A percentile compares a stretch with the other conserved stretches of the same genome.
Conservation (phyloP, 2,888 invertebrate genomes). For the Stratiomys singularior region DNA sequence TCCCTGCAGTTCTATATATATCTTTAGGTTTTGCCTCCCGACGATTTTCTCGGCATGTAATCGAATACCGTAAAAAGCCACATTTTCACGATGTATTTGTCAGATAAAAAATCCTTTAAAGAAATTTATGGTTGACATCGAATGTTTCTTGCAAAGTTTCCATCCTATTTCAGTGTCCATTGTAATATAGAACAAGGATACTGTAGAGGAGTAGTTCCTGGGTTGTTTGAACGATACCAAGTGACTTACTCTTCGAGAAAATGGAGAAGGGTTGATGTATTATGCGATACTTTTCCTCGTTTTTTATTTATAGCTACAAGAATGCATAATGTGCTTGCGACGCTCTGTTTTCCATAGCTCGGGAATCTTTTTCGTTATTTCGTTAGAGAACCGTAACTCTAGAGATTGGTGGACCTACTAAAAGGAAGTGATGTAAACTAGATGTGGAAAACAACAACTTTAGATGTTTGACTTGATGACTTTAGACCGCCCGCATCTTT, state of each 20-base stretch:
- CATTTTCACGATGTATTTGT: constrained; percentile 32
- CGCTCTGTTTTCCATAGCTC: background rate
- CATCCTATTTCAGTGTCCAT: constrained; percentile 8
- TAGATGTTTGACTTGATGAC: background rate
- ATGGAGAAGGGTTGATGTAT: background rate
- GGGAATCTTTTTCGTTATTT: background rate
- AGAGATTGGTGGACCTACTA: background rate
- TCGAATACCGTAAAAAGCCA: constrained; percentile 33
- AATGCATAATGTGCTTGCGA: background rate
- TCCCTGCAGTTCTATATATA: background rate
- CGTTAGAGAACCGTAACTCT: background rate
- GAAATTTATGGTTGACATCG: constrained; percentile 27
- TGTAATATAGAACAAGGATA: constrained; percentile 2
- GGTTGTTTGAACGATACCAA: background rate
- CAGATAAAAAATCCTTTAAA: constrained; percentile 31
- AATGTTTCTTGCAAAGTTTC: constrained; percentile 11
- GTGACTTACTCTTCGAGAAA: background rate
- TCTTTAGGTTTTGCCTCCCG: background rate
- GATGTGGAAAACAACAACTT: background rate
- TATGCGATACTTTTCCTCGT: background rate
- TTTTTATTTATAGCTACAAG: background rate
- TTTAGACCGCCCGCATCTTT: too few relatives aligned
- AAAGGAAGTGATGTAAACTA: background rate
- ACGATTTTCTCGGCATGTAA: background rate
- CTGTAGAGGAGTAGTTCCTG: background rate